Evolutionary conservation across 2,888 invertebrate species (phyloP).

Genomic region (Scelioninae gen. 2): DNA sequence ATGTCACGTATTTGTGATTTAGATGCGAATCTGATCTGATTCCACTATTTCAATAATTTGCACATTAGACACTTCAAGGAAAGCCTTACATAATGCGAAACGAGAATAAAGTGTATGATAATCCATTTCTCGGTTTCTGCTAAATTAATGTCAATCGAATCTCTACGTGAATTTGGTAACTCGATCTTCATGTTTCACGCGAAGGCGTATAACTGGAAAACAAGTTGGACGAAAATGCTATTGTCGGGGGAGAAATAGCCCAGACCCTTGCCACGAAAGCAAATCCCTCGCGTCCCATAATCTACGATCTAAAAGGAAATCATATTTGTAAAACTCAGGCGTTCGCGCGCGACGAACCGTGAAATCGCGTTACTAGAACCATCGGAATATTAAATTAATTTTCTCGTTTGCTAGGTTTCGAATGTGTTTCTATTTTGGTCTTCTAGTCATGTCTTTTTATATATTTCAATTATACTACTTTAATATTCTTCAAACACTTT

Average conservation of each 20-base stretch:
- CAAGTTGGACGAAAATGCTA: constrained; percentile 55
- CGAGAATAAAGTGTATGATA: constrained; percentile 19
- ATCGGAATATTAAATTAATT: constrained; percentile 72
- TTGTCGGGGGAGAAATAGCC: constrained; percentile 37
- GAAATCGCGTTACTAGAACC: constrained; percentile 72
- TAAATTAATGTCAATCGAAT: constrained; percentile 56
- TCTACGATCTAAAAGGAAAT: constrained; percentile 54
- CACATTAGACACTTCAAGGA: constrained; percentile 35
- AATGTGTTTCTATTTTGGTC: constrained; percentile 8
- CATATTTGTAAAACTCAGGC: constrained; percentile 53
- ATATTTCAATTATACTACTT: too few species aligned
- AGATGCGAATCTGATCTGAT: constrained; percentile 16
- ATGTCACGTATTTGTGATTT: constrained; percentile 29
- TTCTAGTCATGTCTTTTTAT: too few species aligned
- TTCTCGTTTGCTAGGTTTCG: constrained; percentile 37
- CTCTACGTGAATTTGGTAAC: constrained; percentile 53
- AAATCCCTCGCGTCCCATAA: constrained; percentile 54
- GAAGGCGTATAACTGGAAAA: constrained; percentile 58
- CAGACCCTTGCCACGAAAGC: constrained; percentile 37
- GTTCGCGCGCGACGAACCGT: constrained; percentile 66
- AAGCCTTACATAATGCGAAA: constrained; percentile 7
- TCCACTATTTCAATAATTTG: constrained; percentile 12
- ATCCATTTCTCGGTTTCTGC: constrained; percentile 42
- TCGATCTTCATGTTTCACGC: constrained; percentile 54
- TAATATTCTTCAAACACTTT: too few species aligned